Evolutionary conservation across 2,113 vertebrate genomes (phyloP).

Genomic region (Cyanocitta stelleri): DNA sequence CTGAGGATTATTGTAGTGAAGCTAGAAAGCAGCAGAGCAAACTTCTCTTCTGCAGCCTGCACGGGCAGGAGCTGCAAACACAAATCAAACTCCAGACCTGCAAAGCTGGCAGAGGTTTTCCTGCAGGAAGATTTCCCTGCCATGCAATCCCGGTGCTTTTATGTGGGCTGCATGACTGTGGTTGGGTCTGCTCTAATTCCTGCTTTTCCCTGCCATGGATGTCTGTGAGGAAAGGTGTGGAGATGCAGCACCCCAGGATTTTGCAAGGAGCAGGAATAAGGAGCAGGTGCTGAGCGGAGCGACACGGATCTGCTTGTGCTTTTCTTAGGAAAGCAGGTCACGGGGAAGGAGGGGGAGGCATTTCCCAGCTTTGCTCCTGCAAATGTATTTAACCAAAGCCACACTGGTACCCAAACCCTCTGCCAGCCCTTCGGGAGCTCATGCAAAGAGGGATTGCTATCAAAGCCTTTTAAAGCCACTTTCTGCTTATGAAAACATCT

Average conservation of each 20-base stretch:
- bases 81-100: not conserved
- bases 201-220: not conserved
- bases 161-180: accelerated
- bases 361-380: not conserved
- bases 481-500: not conserved
- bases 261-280: not conserved
- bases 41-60: not conserved
- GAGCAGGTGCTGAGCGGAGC: not conserved
- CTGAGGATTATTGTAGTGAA: not conserved
- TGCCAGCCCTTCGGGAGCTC: not conserved
- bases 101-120: not conserved
- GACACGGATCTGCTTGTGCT: not conserved
- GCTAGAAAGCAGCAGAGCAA: not conserved
- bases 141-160: not conserved
- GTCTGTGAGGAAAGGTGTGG: not conserved
- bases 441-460: not conserved
- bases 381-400: slow-evolving; percentile 11
- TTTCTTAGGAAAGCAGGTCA: slow-evolving; percentile 53
- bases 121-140: not conserved
- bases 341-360: not conserved
- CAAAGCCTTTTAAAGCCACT: not conserved
- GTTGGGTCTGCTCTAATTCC: not conserved
- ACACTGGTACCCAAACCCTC: not conserved
- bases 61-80: not conserved
- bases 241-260: not conserved